Evolutionary conservation across 2,797 vertebrate genomes (phyloP).

Genomic region (Acomys russatus): DNA sequence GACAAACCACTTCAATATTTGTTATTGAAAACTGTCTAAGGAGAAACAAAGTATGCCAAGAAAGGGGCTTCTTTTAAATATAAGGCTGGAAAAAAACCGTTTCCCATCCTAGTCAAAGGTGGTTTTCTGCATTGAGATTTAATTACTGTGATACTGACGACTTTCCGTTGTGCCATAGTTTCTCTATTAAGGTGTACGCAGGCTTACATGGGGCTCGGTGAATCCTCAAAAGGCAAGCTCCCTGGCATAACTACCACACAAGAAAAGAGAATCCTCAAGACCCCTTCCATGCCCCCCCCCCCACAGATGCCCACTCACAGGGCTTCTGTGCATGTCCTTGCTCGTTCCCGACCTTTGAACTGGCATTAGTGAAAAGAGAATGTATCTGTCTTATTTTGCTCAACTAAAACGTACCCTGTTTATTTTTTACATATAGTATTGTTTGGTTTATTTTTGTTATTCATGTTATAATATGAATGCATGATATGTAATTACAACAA

Average conservation of each 20-base stretch:
- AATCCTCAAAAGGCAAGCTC: slow-evolving; percentile 8
- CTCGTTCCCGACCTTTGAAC: background rate
- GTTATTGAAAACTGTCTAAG: slow-evolving; percentile 53
- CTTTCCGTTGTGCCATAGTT: background rate
- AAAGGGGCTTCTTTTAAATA: slow-evolving; percentile 16
- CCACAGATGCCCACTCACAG: background rate
- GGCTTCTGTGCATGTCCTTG: background rate
- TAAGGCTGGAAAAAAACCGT: slow-evolving; percentile 1
- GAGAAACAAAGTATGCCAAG: slow-evolving; percentile 6
- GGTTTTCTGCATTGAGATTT: background rate
- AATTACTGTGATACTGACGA: background rate
- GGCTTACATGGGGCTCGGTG: background rate
- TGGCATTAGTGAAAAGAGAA: background rate
- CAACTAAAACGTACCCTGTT: background rate
- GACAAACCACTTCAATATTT: slow-evolving; percentile 43
- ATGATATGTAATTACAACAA: background rate
- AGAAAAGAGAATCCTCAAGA: background rate
- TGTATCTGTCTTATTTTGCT: background rate
- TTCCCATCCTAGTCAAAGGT: background rate
- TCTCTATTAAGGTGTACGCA: background rate
- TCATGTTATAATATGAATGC: background rate
- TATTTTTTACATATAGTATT: background rate
- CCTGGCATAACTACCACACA: background rate
- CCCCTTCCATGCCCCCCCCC: background rate
- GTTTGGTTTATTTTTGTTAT: background rate